These are phyloP conservation scores for Ips nitidus DNA, from an alignment of 1,140 invertebrate species.

Conservation along the genomic window DNA sequence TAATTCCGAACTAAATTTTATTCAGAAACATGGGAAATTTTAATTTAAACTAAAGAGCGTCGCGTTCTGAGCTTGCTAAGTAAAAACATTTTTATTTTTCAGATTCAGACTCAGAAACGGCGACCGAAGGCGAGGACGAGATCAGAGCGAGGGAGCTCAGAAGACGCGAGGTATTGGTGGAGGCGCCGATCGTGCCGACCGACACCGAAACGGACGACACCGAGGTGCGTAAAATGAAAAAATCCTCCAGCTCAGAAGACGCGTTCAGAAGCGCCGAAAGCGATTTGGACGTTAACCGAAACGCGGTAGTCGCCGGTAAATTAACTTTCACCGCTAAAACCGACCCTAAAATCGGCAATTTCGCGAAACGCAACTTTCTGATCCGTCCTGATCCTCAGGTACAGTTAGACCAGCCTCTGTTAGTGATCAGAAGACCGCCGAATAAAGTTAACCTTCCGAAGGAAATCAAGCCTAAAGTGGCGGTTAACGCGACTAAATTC, in stretches of 20 bases:
- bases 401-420: conserved; percentile 46
- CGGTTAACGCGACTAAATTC: conserved; percentile 42
- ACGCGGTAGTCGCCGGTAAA: conserved; percentile 40
- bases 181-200: conserved; percentile 64
- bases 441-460: conserved; percentile 50
- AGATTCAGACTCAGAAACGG: conserved; percentile 72
- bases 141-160: conserved; percentile 65
- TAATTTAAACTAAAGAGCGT: too few species aligned
- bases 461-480: conserved; percentile 51
- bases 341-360: conserved; percentile 9
- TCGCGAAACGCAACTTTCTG: conserved; percentile 43
- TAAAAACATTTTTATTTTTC: conserved; percentile 30
- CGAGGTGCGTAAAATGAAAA: conserved; percentile 62
- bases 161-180: conserved; percentile 67
- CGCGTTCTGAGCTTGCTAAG: not conserved
- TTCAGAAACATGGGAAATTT: too few species aligned
- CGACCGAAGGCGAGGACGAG: conserved; percentile 73
- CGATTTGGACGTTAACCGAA: conserved; percentile 43
- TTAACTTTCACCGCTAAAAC: conserved; percentile 30
- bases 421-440: conserved; percentile 51
- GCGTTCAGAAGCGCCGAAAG: conserved; percentile 48
- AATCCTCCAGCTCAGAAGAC: conserved; percentile 39
- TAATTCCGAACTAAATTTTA: too few species aligned
- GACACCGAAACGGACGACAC: conserved; percentile 76
- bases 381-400: conserved; percentile 42